phyloP scores from a whole-genome alignment of 2,113 vertebrate species.

The Dendropsophus ebraccatus region DNA sequence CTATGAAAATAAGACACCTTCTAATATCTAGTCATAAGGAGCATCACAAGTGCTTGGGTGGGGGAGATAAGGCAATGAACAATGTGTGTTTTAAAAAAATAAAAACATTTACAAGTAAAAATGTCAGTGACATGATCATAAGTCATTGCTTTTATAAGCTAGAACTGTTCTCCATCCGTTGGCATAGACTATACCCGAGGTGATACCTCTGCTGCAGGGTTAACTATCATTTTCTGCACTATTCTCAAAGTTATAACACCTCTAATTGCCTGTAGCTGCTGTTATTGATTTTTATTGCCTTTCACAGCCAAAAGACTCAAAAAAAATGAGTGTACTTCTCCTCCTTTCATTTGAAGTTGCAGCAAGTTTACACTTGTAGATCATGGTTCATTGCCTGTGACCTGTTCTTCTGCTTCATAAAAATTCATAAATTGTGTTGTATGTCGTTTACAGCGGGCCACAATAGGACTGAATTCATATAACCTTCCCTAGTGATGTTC shows the following conservation, averaged over 20 bases:
- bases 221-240: constrained; percentile 52
- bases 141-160: constrained; percentile 12
- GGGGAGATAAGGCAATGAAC: not conserved
- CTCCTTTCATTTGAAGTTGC: constrained; percentile 38
- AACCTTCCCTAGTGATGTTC: constrained; percentile 39
- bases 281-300: constrained; percentile 56
- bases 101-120: not conserved
- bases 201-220: constrained; percentile 40
- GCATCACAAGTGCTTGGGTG: not conserved
- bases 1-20: not conserved
- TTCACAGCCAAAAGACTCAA: constrained; percentile 43
- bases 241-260: constrained; percentile 54
- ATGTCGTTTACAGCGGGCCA: constrained; percentile 16
- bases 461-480: constrained; percentile 16
- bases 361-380: constrained; percentile 47
- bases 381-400: constrained; percentile 53
- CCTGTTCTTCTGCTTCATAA: constrained; percentile 48
- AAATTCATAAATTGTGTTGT: constrained; percentile 54
- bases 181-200: constrained; percentile 18
- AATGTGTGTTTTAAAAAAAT: not conserved
- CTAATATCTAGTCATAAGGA: not conserved
- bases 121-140: not conserved
- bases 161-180: not conserved
- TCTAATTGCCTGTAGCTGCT: constrained; percentile 53
- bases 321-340: constrained; percentile 40